Conservation (phyloP, 2,113 vertebrate species). For the Ginglymostoma cirratum region DNA sequence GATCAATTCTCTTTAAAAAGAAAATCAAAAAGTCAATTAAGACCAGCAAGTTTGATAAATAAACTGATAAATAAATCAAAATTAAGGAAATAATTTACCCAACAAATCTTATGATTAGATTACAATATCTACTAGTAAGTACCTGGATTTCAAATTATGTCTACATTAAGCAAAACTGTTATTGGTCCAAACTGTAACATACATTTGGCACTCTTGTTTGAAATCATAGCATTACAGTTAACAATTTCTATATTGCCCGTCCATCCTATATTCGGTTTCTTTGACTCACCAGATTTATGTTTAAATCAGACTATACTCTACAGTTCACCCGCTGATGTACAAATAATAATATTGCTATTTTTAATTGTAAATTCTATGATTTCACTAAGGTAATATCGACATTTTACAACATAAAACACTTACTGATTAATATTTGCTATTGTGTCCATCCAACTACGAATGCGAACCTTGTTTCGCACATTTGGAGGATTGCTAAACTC, state of each 20-base stretch:
- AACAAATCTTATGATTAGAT: neutral
- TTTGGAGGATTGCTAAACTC: conserved; percentile 98
- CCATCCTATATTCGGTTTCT: neutral
- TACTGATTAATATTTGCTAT: conserved; percentile 98
- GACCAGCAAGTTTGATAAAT: neutral
- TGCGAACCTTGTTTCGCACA: conserved; percentile 91
- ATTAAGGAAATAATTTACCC: neutral
- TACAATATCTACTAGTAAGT: too few relatives aligned
- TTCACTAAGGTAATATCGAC: neutral
- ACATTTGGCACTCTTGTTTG: neutral
- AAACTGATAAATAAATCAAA: too few relatives aligned
- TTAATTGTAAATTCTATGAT: neutral
- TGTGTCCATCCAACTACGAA: conserved; percentile 98
- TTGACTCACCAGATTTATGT: neutral
- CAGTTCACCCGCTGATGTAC: neutral
- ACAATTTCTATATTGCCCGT: neutral
- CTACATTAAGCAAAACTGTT: too few relatives aligned
- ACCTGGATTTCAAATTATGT: too few relatives aligned
- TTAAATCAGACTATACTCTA: neutral
- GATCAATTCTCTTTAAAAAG: conserved; percentile 75
- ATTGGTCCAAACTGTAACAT: neutral
- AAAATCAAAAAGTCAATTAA: neutral
- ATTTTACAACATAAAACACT: conserved; percentile 48
- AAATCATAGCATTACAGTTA: too few relatives aligned
- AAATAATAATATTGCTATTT: neutral